These are phyloP conservation scores for Drosophila leontia DNA, from an alignment of 1,140 invertebrate genomes.

Conservation along the genomic window DNA sequence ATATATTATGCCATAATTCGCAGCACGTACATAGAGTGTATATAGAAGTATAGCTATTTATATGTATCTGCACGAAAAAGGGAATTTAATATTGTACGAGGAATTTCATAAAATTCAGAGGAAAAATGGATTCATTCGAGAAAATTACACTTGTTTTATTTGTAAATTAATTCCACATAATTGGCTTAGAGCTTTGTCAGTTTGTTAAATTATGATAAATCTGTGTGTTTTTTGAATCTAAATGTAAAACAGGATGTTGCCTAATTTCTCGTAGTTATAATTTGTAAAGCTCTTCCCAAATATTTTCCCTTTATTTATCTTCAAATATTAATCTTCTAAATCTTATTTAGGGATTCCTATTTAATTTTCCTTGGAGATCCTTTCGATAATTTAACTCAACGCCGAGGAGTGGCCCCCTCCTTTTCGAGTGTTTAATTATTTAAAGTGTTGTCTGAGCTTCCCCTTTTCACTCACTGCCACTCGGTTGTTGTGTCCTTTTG, in stretches of 20 bases:
- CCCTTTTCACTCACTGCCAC: neutral
- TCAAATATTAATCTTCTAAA: neutral
- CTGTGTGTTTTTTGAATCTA: neutral
- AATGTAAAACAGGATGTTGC: neutral
- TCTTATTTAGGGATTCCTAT: neutral
- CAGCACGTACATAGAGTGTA: conserved; percentile 1
- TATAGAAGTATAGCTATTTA: neutral
- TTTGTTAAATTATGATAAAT: neutral
- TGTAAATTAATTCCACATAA: neutral
- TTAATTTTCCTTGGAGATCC: conserved; percentile 12
- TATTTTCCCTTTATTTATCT: neutral
- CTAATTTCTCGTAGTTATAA: neutral
- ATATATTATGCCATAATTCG: conserved; percentile 14
- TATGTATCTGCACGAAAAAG: neutral
- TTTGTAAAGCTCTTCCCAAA: neutral
- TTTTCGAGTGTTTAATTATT: conserved; percentile 61
- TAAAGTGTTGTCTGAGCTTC: conserved; percentile 48
- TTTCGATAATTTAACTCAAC: conserved; percentile 8
- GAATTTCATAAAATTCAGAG: neutral
- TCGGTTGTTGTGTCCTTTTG: conserved; percentile 38
- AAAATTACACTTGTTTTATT: neutral
- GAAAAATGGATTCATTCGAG: neutral
- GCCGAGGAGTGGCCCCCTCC: neutral
- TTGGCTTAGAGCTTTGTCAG: no score
- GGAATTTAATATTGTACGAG: conserved; percentile 2